phyloP scores from a whole-genome alignment of 1,140 invertebrate species.

The Cecropterus lyciades region DNA sequence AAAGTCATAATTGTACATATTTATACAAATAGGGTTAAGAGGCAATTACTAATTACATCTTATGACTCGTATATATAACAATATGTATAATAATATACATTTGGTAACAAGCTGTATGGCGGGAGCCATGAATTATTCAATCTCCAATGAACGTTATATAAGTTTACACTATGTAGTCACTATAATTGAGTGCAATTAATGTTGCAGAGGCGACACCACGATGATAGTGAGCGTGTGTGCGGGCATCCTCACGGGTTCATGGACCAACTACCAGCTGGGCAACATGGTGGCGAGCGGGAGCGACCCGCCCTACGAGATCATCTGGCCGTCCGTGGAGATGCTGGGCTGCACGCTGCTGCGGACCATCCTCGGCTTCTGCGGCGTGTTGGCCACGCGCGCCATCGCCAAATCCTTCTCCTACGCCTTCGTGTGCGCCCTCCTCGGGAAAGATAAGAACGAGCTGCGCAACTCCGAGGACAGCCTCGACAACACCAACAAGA shows the following conservation, averaged over 20 bases:
- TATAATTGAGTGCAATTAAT: no score
- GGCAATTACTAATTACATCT: no score
- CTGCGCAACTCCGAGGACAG: slow-evolving; percentile 86
- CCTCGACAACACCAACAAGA: slow-evolving; percentile 87
- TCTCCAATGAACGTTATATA: no score
- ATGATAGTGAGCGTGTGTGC: slow-evolving; percentile 92
- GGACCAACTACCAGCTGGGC: slow-evolving; percentile 92
- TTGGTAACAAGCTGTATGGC: no score
- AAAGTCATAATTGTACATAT: no score
- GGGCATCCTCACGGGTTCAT: slow-evolving; percentile 92
- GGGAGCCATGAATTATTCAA: no score
- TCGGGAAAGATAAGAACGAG: slow-evolving; percentile 87
- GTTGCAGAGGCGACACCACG: slow-evolving; percentile 92
- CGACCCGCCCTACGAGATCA: slow-evolving; percentile 89
- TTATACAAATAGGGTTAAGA: no score
- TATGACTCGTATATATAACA: no score
- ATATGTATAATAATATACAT: no score
- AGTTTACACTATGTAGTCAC: no score
- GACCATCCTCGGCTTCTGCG: slow-evolving; percentile 90
- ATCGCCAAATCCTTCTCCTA: slow-evolving; percentile 89
- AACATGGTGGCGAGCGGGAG: slow-evolving; percentile 84
- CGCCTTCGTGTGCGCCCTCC: slow-evolving; percentile 88
- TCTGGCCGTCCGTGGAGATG: slow-evolving; percentile 91
- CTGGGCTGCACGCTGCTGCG: slow-evolving; percentile 87
- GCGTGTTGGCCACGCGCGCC: slow-evolving; percentile 88